These are phyloP conservation scores for Orussus abietinus DNA, from an alignment of 1,140 invertebrate genomes.

Conservation along the genomic window DNA sequence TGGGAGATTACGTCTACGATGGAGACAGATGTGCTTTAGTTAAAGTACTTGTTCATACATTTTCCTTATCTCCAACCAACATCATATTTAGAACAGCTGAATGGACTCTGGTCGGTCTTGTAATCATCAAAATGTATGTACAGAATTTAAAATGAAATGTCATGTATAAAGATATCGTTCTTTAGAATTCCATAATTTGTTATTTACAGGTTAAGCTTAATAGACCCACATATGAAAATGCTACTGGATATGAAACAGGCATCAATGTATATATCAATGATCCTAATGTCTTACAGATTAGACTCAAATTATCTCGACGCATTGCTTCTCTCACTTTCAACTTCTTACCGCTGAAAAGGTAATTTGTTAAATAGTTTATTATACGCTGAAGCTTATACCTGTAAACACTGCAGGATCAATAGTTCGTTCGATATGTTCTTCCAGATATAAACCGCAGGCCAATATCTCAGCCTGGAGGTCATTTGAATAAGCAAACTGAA, in stretches of 20 bases:
- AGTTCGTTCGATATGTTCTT: too few relatives aligned
- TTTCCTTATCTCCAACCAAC: conserved; percentile 47
- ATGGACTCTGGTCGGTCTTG: conserved; percentile 48
- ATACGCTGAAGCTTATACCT: too few relatives aligned
- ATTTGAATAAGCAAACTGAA: too few relatives aligned
- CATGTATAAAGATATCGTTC: conserved; percentile 12
- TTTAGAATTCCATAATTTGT: conserved; percentile 12
- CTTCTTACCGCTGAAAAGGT: conserved; percentile 4
- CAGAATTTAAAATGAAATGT: conserved; percentile 3
- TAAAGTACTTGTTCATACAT: conserved; percentile 45
- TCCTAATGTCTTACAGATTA: conserved; percentile 49
- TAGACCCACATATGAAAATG: conserved; percentile 35
- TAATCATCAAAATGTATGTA: conserved; percentile 52
- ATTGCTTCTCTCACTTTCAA: conserved; percentile 19
- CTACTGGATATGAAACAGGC: conserved; percentile 37
- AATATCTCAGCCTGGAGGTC: too few relatives aligned
- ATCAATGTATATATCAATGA: conserved; percentile 44
- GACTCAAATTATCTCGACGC: conserved; percentile 46
- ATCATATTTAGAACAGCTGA: conserved; percentile 50
- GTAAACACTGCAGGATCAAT: too few relatives aligned
- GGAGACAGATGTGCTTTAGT: conserved; percentile 27
- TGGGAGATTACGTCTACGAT: conserved; percentile 22
- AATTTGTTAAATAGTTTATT: conserved; percentile 1
- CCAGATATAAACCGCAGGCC: too few relatives aligned
- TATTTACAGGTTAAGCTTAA: conserved; percentile 42